A percentile compares a stretch with the other conserved stretches of the same genome.
These are phyloP conservation scores for Iphiclides podalirius DNA, from an alignment of 2,888 invertebrate species.

Conservation along the genomic window DNA sequence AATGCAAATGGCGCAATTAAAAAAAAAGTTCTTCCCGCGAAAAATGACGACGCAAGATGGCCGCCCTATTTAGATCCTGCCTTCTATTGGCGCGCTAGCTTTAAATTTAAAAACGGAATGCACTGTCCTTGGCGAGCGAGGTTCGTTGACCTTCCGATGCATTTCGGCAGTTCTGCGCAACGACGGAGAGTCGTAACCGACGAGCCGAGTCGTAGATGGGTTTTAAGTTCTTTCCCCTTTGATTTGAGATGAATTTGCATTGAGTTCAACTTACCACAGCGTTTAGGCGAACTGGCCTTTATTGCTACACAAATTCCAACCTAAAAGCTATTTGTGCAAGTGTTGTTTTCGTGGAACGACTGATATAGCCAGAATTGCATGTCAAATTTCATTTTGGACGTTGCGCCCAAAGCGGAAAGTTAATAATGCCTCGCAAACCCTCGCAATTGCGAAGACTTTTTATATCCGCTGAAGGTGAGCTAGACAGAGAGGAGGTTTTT, in stretches of 20 bases:
- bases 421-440: constrained; percentile 21
- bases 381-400: constrained; percentile 17
- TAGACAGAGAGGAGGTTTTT: constrained; percentile 37
- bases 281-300: constrained; percentile 30
- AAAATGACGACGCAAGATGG: constrained; percentile 74
- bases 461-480: constrained; percentile 40
- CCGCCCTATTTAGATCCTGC: constrained; percentile 75
- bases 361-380: not conserved
- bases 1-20: constrained; percentile 58
- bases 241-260: constrained; percentile 42
- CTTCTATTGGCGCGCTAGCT: constrained; percentile 77
- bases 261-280: constrained; percentile 27
- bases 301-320: constrained; percentile 33
- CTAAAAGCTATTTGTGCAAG: constrained; percentile 19
- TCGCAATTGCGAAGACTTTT: constrained; percentile 38
- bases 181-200: constrained; percentile 51
- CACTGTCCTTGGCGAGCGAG: constrained; percentile 74
- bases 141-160: constrained; percentile 79
- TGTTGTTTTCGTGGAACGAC: not conserved
- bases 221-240: constrained; percentile 41
- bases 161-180: constrained; percentile 68
- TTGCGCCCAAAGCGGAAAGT: constrained; percentile 8
- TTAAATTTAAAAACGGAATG: constrained; percentile 78
- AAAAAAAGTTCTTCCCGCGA: constrained; percentile 57
- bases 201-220: constrained; percentile 31